These are phyloP conservation scores for Polypterus bichir DNA, from an alignment of 2,113 vertebrate species.

Conservation along the genomic window DNA sequence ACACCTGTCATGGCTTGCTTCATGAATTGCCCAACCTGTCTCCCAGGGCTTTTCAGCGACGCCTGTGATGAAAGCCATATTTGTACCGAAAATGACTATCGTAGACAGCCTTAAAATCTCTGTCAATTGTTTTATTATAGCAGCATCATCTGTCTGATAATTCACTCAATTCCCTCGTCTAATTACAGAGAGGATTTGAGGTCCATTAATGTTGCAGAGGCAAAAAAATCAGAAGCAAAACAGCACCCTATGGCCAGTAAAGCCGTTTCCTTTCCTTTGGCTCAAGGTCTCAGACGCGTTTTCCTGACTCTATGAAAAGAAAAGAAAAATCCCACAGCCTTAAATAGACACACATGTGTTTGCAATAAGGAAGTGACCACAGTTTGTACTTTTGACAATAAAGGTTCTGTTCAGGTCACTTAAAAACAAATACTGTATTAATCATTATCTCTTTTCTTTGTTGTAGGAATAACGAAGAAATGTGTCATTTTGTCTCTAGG, in stretches of 20 bases:
- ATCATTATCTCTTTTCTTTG: constrained; percentile 57
- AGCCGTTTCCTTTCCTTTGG: constrained; percentile 57
- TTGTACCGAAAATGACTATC: constrained; percentile 60
- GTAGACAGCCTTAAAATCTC: constrained; percentile 68
- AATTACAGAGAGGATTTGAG: constrained; percentile 98
- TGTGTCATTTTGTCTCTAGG: constrained; percentile 57
- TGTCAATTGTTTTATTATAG: constrained; percentile 84
- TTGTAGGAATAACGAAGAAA: constrained; percentile 45
- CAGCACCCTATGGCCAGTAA: constrained; percentile 73
- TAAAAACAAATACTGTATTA: constrained; percentile 42
- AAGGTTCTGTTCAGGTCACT: constrained; percentile 58
- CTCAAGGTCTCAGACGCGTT: constrained; percentile 61
- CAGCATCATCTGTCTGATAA: constrained; percentile 98
- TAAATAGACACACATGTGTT: constrained; percentile 54
- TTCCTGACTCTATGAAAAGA: constrained; percentile 40
- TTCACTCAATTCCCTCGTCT: constrained; percentile 99
- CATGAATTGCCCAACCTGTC: constrained; percentile 47
- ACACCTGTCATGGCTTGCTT: constrained; percentile 71
- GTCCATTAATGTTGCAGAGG: constrained; percentile 95
- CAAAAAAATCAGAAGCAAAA: constrained; percentile 81
- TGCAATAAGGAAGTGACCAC: constrained; percentile 71
- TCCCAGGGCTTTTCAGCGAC: constrained; percentile 30
- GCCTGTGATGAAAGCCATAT: constrained; percentile 46
- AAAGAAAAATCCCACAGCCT: constrained; percentile 64
- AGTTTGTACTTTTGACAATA: constrained; percentile 62